A percentile compares a stretch with the other conserved stretches of the same genome.
Evolutionary conservation across 2,113 vertebrate species (phyloP).

Genomic region (Tricholaema leucomelas): DNA sequence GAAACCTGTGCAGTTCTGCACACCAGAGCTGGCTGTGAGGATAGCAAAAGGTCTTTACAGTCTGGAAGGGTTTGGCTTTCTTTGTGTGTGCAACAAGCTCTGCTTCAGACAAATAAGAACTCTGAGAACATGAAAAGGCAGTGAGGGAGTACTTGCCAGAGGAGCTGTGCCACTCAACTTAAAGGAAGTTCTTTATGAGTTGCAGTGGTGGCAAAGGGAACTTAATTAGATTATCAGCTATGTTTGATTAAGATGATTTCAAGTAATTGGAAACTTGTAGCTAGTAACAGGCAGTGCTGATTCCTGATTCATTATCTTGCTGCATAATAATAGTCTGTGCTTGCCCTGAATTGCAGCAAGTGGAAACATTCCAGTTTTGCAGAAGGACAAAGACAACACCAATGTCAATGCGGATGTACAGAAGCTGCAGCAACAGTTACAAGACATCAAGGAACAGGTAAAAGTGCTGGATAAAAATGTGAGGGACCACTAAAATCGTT

Average conservation of each 20-base stretch:
- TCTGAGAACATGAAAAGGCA: neutral
- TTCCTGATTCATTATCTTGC: neutral
- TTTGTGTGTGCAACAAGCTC: neutral
- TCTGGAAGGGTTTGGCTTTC: neutral
- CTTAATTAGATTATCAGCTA: neutral
- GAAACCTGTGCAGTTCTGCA: neutral
- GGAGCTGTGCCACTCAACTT: neutral
- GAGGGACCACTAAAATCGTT: neutral
- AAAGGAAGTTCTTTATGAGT: neutral
- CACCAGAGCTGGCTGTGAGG: neutral
- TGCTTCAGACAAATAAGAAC: neutral
- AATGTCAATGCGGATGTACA: constrained; percentile 98
- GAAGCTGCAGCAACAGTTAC: constrained; percentile 96
- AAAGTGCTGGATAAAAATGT: neutral
- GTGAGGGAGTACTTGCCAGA: neutral
- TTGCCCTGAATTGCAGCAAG: constrained; percentile 80
- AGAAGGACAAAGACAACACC: constrained; percentile 98
- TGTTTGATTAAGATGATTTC: neutral
- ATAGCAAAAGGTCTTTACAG: neutral
- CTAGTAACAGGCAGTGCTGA: neutral
- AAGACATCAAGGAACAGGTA: constrained; percentile 99
- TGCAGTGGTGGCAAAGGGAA: neutral
- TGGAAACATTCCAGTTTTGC: constrained; percentile 93
- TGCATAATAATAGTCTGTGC: neutral
- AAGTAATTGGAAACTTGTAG: neutral